Conservation (phyloP, 1,140 invertebrate species). For the Meloidogyne chitwoodi region DNA sequence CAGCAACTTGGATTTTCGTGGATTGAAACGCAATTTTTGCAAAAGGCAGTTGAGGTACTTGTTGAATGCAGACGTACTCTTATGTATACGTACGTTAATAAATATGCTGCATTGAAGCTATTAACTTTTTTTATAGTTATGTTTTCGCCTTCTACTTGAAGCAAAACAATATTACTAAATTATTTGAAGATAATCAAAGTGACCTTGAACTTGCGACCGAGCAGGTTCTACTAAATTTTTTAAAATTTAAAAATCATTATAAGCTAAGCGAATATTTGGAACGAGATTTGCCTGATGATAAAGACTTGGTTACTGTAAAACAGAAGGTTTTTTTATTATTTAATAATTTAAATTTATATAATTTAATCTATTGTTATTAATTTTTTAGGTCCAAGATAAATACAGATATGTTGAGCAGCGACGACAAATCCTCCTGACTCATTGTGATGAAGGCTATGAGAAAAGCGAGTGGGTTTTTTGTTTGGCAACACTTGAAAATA, state of each 20-base stretch:
- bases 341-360: too few relatives aligned
- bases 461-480: conserved; percentile 63
- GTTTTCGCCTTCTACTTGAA: conserved; percentile 96
- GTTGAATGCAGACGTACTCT: conserved; percentile 91
- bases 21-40: conserved; percentile 97
- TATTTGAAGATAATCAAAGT: conserved; percentile 98
- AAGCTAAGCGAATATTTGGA: conserved; percentile 89
- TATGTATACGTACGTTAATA: conserved; percentile 77
- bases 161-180: conserved; percentile 96
- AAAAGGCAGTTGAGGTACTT: conserved; percentile 93
- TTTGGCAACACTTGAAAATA: conserved; percentile 13
- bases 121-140: conserved; percentile 65
- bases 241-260: not conserved
- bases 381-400: conserved; percentile 80
- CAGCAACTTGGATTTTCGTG: conserved; percentile 88
- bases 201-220: conserved; percentile 95
- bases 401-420: conserved; percentile 90
- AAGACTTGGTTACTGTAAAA: conserved; percentile 68
- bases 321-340: conserved; percentile 3
- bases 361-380: conserved; percentile 43
- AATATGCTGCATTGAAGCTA: too few relatives aligned
- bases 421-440: conserved; percentile 85
- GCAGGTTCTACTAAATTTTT: conserved; percentile 61
- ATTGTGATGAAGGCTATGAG: conserved; percentile 96
- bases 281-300: conserved; percentile 90